phyloP scores from a whole-genome alignment of 2,113 vertebrate genomes.

The Pardalotus punctatus region DNA sequence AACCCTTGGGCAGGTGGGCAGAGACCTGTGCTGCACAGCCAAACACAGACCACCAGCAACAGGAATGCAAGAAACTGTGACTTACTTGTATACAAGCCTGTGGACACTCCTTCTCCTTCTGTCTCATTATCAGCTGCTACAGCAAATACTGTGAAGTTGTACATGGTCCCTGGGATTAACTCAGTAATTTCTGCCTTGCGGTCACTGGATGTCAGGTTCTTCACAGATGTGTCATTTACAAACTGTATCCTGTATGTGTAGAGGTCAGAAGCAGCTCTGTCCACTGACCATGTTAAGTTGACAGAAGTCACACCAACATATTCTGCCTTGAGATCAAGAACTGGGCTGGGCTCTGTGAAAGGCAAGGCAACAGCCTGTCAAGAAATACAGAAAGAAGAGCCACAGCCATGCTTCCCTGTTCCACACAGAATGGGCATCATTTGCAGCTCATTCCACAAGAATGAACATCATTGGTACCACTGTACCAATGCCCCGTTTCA shows the following conservation, averaged over 20 bases:
- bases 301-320: not conserved
- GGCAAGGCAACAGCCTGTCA: not conserved
- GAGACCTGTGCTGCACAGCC: not conserved
- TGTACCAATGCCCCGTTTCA: not conserved
- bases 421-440: not conserved
- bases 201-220: accelerated
- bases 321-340: not conserved
- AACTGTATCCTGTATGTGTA: not conserved
- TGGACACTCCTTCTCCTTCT: not conserved
- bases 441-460: too few relatives aligned
- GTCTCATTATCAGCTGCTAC: not conserved
- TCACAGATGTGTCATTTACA: accelerated
- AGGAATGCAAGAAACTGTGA: accelerated
- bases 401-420: not conserved
- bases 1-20: not conserved
- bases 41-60: not conserved
- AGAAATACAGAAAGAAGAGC: not conserved
- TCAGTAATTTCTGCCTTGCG: accelerated
- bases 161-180: not conserved
- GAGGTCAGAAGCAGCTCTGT: not conserved
- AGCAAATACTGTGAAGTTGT: not conserved
- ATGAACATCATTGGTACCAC: too few relatives aligned
- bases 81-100: not conserved
- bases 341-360: not conserved
- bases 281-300: slow-evolving; percentile 52